Evolutionary conservation across 2,888 invertebrate species (phyloP).

Genomic region (Coelopa pilipes): DNA sequence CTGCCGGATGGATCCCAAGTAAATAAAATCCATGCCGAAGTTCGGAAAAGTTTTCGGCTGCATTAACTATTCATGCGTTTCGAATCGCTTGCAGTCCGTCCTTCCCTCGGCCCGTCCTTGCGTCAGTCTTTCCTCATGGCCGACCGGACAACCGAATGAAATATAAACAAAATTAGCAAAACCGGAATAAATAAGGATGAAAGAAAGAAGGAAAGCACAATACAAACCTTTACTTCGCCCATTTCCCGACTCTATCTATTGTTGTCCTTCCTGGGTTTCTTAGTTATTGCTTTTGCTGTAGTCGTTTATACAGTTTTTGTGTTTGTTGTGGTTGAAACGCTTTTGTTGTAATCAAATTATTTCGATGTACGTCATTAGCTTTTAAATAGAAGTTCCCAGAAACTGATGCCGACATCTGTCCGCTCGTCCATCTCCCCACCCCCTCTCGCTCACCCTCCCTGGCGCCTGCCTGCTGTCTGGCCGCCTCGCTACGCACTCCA

Average conservation of each 20-base stretch:
- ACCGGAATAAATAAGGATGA: not conserved
- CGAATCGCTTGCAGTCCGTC: not conserved
- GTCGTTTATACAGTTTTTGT: no score
- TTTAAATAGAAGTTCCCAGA: not conserved
- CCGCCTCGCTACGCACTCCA: not conserved
- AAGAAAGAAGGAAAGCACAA: not conserved
- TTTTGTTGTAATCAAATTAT: not conserved
- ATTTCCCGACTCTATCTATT: not conserved
- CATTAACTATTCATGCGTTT: no score
- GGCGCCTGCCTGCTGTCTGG: not conserved
- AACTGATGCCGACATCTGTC: not conserved
- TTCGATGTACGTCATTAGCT: constrained; percentile 13
- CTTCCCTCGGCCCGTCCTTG: not conserved
- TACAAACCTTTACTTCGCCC: not conserved
- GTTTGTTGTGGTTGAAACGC: not conserved
- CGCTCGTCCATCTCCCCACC: not conserved
- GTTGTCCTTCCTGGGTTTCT: not conserved
- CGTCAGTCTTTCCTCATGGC: not conserved
- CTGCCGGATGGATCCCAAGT: no score
- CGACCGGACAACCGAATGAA: not conserved
- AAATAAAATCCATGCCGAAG: no score
- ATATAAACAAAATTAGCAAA: not conserved
- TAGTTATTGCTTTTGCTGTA: not conserved
- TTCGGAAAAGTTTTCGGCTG: no score
- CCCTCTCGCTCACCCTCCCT: not conserved